phyloP scores from a whole-genome alignment of 2,888 invertebrate genomes.

The Protonemura montana region DNA sequence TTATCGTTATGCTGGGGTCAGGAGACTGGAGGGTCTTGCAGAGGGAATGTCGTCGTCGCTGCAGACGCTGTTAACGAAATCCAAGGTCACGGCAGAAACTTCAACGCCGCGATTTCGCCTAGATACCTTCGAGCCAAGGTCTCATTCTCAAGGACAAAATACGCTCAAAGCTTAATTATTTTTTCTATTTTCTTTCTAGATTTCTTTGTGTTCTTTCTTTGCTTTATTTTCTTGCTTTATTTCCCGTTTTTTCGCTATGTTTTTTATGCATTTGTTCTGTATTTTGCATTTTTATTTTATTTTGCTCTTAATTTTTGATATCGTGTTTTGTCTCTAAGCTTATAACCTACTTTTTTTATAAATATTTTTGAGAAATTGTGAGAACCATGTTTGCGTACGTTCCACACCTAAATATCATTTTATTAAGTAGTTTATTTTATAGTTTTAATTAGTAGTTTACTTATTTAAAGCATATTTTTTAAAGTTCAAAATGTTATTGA shows the following conservation, averaged over 20 bases:
- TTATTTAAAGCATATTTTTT: too few relatives aligned
- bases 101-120: background rate
- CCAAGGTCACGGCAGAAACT: slow-evolving; percentile 56
- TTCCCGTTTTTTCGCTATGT: background rate
- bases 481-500: too few relatives aligned
- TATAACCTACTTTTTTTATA: too few relatives aligned
- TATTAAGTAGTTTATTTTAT: too few relatives aligned
- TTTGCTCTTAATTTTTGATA: background rate
- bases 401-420: too few relatives aligned
- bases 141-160: too few relatives aligned
- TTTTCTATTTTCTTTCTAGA: too few relatives aligned
- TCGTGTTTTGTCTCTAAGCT: too few relatives aligned
- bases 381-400: too few relatives aligned
- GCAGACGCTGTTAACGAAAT: slow-evolving; percentile 52
- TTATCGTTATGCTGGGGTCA: slow-evolving; percentile 53
- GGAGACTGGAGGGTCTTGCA: slow-evolving; percentile 77
- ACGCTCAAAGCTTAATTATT: too few relatives aligned
- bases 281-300: background rate
- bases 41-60: slow-evolving; percentile 72
- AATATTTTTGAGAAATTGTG: too few relatives aligned
- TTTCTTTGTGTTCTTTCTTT: background rate
- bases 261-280: background rate
- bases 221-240: background rate
- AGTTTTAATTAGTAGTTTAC: too few relatives aligned
- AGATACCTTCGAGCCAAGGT: slow-evolving; percentile 70